These are phyloP conservation scores for Allacma fusca DNA, from an alignment of 2,888 invertebrate species.

Conservation along the genomic window DNA sequence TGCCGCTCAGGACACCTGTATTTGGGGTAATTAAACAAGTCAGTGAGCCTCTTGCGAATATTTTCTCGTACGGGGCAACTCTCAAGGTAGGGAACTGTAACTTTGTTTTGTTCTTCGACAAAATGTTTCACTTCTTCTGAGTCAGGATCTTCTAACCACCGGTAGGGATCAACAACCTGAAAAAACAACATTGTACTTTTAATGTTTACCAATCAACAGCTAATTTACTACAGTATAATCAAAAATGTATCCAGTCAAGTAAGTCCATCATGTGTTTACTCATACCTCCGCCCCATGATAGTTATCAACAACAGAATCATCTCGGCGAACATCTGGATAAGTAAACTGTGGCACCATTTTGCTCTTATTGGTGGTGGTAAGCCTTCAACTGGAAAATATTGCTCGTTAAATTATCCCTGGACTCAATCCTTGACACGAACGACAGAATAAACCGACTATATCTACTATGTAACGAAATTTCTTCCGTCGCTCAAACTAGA, in stretches of 20 bases:
- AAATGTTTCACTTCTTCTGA: constrained; percentile 87
- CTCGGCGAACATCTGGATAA: constrained; percentile 52
- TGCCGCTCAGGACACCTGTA: constrained; percentile 84
- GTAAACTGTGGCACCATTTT: constrained; percentile 26
- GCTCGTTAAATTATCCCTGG: too few relatives aligned
- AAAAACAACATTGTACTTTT: too few relatives aligned
- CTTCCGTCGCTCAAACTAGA: too few relatives aligned
- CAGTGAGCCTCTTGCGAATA: constrained; percentile 81
- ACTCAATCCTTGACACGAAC: too few relatives aligned
- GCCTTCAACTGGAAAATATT: too few relatives aligned
- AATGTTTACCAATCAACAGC: too few relatives aligned
- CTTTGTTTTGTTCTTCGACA: constrained; percentile 87
- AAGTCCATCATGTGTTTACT: neutral
- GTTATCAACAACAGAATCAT: constrained; percentile 54
- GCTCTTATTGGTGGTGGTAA: neutral
- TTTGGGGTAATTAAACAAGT: constrained; percentile 97
- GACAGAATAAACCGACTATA: too few relatives aligned
- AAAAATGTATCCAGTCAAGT: neutral
- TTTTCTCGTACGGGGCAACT: constrained; percentile 75
- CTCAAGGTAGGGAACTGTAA: constrained; percentile 85
- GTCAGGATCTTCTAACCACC: constrained; percentile 97
- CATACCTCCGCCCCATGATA: constrained; percentile 48
- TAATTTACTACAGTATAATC: constrained; percentile 34
- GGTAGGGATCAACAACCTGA: constrained; percentile 87
- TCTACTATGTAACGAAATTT: too few relatives aligned